Evolutionary conservation across 2,113 vertebrate species (phyloP).

Genomic region (Propithecus coquereli): DNA sequence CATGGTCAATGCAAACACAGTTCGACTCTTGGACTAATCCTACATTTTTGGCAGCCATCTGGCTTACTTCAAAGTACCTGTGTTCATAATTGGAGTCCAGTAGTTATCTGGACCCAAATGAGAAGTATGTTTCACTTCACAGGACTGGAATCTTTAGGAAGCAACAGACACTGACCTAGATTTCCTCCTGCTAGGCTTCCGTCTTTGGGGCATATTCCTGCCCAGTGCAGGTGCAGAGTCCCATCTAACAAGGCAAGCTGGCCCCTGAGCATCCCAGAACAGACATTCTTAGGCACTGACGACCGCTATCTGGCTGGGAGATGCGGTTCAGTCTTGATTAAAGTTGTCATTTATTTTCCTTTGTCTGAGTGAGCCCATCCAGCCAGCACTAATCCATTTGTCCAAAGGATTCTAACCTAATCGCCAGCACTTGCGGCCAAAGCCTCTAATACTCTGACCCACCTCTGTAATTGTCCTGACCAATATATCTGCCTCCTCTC

Average conservation of each 20-base stretch:
- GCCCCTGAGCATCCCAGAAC: background rate
- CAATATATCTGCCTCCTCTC: constrained; percentile 7
- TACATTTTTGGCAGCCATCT: background rate
- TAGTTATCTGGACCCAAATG: background rate
- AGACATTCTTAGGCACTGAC: constrained; percentile 61
- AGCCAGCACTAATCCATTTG: constrained; percentile 44
- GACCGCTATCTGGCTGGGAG: background rate
- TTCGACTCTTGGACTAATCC: background rate
- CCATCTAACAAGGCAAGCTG: background rate
- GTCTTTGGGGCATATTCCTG: background rate
- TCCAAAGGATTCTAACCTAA: constrained; percentile 37
- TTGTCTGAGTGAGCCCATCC: background rate
- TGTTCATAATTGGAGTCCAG: background rate
- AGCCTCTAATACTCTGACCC: background rate
- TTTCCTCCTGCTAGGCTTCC: background rate
- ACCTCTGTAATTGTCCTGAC: constrained; percentile 46
- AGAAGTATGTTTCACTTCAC: background rate
- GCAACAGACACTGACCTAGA: background rate
- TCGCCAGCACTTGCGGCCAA: background rate
- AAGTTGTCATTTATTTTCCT: constrained; percentile 50
- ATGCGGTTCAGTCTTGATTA: constrained; percentile 31
- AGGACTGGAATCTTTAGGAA: background rate
- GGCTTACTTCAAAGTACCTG: background rate
- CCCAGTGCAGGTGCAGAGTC: constrained; percentile 32
- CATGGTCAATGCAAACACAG: background rate